Conservation (phyloP, 2,888 invertebrate genomes). For the Oscheius onirici region DNA sequence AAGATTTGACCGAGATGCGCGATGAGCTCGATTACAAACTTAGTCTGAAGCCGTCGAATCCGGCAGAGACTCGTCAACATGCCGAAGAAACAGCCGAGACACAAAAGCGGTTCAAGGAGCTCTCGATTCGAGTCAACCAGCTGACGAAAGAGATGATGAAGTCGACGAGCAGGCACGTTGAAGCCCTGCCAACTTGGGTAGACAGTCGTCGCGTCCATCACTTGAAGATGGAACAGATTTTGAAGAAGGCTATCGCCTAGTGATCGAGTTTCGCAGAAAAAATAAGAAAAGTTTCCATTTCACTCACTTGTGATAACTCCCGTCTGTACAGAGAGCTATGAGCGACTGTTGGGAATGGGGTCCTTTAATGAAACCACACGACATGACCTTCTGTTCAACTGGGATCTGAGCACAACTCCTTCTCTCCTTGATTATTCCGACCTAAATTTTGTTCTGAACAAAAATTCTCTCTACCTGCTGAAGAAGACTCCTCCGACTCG, state of each 20-base stretch:
- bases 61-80: background rate
- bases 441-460: background rate
- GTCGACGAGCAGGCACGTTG: background rate
- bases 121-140: background rate
- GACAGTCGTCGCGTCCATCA: background rate
- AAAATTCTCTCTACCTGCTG: conserved; percentile 22
- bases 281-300: background rate
- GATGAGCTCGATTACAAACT: background rate
- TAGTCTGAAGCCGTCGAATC: background rate
- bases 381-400: conserved; percentile 37
- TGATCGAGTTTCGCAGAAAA: background rate
- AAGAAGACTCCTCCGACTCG: conserved; percentile 21
- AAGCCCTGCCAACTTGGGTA: background rate
- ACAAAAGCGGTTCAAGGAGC: background rate
- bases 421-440: conserved; percentile 27
- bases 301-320: conserved; percentile 45
- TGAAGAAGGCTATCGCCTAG: background rate
- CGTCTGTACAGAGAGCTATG: conserved; percentile 49
- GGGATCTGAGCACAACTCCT: conserved; percentile 36
- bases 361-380: conserved; percentile 46
- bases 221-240: background rate
- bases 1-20: background rate
- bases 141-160: background rate
- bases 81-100: background rate
- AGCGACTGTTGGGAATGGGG: conserved; percentile 35